Percentiles rank a stretch among this genome's conserved stretches.
These are phyloP conservation scores for Hydrophis major DNA, from an alignment of 2,797 vertebrate species.

Conservation along the genomic window DNA sequence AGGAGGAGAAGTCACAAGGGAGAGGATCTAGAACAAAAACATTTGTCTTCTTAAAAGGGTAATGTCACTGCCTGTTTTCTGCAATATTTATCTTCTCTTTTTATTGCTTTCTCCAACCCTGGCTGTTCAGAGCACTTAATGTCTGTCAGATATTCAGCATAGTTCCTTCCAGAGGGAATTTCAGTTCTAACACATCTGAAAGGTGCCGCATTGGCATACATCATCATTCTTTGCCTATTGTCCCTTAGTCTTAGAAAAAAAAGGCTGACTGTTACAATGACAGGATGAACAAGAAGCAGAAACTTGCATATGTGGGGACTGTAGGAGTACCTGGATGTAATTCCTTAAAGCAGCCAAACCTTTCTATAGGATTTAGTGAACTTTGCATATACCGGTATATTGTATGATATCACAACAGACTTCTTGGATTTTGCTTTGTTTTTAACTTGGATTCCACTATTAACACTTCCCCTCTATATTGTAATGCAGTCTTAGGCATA, in stretches of 20 bases:
- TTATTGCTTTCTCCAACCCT: neutral
- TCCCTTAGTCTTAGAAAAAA: neutral
- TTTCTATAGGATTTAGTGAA: neutral
- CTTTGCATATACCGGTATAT: neutral
- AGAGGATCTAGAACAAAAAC: conserved; percentile 59
- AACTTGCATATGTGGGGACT: neutral
- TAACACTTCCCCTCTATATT: neutral
- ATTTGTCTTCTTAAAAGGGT: conserved; percentile 71
- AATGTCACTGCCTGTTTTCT: neutral
- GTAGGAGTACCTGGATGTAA: neutral
- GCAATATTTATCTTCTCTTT: rapidly evolving
- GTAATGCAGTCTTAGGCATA: neutral
- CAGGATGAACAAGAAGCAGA: neutral
- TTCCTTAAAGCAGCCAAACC: neutral
- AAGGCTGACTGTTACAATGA: neutral
- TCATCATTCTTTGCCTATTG: neutral
- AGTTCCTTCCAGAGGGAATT: neutral
- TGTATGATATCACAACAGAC: neutral
- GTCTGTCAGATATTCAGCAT: neutral
- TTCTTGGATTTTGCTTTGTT: neutral
- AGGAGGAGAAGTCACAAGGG: conserved; percentile 2
- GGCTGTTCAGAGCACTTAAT: neutral
- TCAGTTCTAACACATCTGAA: neutral
- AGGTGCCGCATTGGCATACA: neutral
- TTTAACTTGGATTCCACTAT: neutral